These are phyloP conservation scores for Bovichtus variegatus DNA, from an alignment of 2,797 vertebrate genomes.

Conservation along the genomic window DNA sequence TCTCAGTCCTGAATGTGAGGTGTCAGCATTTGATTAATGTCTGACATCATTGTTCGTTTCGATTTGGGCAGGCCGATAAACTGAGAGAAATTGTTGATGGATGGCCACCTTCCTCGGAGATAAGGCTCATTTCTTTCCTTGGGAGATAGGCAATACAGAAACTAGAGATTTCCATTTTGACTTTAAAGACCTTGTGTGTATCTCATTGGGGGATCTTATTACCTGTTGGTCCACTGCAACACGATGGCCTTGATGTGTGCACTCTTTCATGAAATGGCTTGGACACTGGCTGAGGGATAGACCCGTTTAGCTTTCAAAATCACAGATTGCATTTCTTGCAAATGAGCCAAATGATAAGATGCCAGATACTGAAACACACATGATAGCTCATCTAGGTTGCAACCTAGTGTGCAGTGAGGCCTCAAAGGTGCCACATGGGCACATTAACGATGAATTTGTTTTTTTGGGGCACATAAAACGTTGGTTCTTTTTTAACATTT, in stretches of 20 bases:
- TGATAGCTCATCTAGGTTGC: constrained; percentile 46
- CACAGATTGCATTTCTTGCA: constrained; percentile 32
- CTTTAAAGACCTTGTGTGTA: constrained; percentile 68
- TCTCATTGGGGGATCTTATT: constrained; percentile 56
- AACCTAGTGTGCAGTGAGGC: constrained; percentile 26
- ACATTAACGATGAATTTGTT: constrained; percentile 58
- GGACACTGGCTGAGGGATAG: neutral
- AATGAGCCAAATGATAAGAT: constrained; percentile 39
- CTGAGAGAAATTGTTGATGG: constrained; percentile 78
- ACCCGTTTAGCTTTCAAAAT: neutral
- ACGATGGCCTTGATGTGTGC: constrained; percentile 31
- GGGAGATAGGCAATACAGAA: constrained; percentile 64
- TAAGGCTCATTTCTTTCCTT: constrained; percentile 79
- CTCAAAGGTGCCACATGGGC: constrained; percentile 42
- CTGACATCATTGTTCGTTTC: constrained; percentile 74
- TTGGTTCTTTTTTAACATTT: constrained; percentile 25
- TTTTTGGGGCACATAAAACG: constrained; percentile 47
- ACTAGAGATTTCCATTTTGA: constrained; percentile 71
- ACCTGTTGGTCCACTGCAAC: constrained; percentile 39
- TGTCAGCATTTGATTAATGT: constrained; percentile 85
- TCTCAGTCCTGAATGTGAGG: constrained; percentile 72
- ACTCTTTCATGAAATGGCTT: constrained; percentile 23
- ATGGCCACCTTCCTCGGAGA: constrained; percentile 76
- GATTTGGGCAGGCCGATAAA: constrained; percentile 79
- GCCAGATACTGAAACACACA: constrained; percentile 18